A percentile compares a stretch with the other conserved stretches of the same genome.
These are phyloP conservation scores for Neotoma lepida DNA, from an alignment of 2,113 vertebrate species.

Conservation along the genomic window DNA sequence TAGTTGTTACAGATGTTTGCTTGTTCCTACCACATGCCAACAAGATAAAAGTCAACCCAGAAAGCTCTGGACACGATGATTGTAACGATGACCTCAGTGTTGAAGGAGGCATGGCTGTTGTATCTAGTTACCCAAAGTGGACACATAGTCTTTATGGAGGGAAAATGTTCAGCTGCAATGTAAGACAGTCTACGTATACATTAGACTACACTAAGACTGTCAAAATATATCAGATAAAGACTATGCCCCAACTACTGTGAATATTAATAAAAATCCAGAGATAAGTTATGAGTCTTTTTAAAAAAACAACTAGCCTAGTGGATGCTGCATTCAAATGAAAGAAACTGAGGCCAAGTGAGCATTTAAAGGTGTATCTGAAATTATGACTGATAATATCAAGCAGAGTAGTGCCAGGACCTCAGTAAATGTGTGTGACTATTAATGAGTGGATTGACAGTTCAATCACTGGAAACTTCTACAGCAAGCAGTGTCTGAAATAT, in stretches of 20 bases:
- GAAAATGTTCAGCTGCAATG: neutral
- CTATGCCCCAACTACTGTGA: neutral
- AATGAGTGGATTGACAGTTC: neutral
- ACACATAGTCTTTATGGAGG: neutral
- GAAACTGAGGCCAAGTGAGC: neutral
- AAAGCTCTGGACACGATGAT: neutral
- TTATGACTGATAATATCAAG: neutral
- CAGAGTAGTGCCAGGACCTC: neutral
- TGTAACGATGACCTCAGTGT: neutral
- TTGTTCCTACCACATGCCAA: neutral
- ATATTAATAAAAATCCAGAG: neutral
- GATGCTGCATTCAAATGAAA: neutral
- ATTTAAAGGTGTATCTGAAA: neutral
- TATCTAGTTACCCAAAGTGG: slow-evolving; percentile 3
- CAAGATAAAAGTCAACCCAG: neutral
- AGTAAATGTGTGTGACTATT: too few species aligned
- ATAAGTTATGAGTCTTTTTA: neutral
- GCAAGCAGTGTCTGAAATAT: neutral
- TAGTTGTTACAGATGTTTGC: neutral
- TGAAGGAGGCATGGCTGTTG: neutral
- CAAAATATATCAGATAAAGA: neutral
- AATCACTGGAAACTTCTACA: neutral
- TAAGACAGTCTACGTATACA: neutral
- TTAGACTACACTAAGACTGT: neutral
- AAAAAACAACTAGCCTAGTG: neutral